phyloP scores from a whole-genome alignment of 1,140 invertebrate genomes.

The Drosophila erecta region DNA sequence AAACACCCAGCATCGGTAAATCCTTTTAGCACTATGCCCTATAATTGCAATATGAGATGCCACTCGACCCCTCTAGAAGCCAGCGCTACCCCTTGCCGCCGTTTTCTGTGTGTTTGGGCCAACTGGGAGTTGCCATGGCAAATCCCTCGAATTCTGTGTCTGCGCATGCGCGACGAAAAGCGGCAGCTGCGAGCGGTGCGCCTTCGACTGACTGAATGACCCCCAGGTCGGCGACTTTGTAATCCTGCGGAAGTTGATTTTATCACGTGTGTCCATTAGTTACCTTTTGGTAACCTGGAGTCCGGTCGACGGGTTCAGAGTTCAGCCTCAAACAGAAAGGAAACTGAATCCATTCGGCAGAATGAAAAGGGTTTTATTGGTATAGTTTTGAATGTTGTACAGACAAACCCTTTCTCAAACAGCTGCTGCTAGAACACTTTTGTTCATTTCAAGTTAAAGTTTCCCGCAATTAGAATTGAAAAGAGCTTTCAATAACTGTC shows the following conservation, averaged over 20 bases:
- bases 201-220: conserved; percentile 15
- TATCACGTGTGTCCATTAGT: conserved; percentile 75
- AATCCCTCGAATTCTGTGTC: conserved; percentile 56
- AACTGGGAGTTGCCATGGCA: conserved; percentile 59
- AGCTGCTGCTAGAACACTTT: not conserved
- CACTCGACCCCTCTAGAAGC: conserved; percentile 12
- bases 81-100: conserved; percentile 4
- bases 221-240: conserved; percentile 56
- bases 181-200: conserved; percentile 50
- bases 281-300: conserved; percentile 41
- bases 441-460: not conserved
- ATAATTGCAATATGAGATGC: conserved; percentile 47
- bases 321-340: conserved; percentile 10
- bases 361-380: conserved; percentile 8
- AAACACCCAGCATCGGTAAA: conserved; percentile 65
- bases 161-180: conserved; percentile 74
- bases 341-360: conserved; percentile 16
- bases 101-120: conserved; percentile 26
- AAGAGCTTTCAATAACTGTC: not conserved
- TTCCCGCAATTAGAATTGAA: too few relatives aligned
- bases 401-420: conserved; percentile 7
- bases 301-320: conserved; percentile 45
- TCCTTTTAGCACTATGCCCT: conserved; percentile 65
- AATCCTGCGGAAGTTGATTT: conserved; percentile 80
- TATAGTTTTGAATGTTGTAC: not conserved